Base-by-base conservation (phyloP, 2,888 invertebrate genomes). In the Congeria kusceri region DNA sequence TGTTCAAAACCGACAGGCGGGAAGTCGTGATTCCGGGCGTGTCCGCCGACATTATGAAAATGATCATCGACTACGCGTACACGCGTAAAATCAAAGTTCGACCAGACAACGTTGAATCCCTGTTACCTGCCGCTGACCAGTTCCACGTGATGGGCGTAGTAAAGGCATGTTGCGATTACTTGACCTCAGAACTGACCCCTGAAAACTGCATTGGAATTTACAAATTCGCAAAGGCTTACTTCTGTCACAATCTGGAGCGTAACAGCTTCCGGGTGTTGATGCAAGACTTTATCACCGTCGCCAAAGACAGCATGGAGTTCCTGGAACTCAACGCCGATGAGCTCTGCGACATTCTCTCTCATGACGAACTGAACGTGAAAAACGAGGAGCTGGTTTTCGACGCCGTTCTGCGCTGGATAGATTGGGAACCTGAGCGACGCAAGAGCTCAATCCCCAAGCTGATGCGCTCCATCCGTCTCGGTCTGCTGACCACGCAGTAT, bases 31-130 rank as follows among this genome's bases (percentile, higher is more conserved):
- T 87, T 27, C 85, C 86, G 0, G 95, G 63, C 64, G 96, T 98
- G 44, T 95, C 95, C 68, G 95, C 96, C 5, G 95, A 96, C 84
- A 96, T 96, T 91, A 96, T 98, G 95, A 95, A 96, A 77, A 94
- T 96, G 67, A 95, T 98, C 49, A 95, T 98, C 81, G 96, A 97
- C 86, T 98, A 96, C 93, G 96, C 97, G 0, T 98, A 98, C 93
- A 94, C 97, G 56, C 95, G 97, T 67, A 96, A 96, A 83, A 95
- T 97, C 68, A 95, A 96, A 76, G 95, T 98, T 28, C 96, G 95
- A 74, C 95, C 95, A 47, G 95, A 96, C 44, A 98, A 97, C 91
- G 97, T 98, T 0, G 96, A 96, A 89, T 85, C 88, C n/a, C 85
- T 93, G 2, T 94, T 98, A 18, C 96, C 96, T 87, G 96, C 96